Conservation (phyloP, 2,888 invertebrate genomes). For the Tetragonisca angustula region DNA sequence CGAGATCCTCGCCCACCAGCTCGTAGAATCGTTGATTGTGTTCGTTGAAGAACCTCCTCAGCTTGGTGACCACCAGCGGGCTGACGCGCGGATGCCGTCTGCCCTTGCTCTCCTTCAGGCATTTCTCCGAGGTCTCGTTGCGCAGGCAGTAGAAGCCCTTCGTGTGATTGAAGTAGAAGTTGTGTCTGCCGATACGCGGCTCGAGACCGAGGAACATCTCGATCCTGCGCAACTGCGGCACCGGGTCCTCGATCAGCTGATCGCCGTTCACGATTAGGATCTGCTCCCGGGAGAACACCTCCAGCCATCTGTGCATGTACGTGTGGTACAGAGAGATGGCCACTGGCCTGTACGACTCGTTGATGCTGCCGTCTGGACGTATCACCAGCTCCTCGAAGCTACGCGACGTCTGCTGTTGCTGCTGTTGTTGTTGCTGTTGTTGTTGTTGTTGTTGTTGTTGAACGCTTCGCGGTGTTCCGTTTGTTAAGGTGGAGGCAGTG, state of each 20-base stretch:
- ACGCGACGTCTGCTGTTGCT: constrained; percentile 73
- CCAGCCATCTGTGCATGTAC: constrained; percentile 95
- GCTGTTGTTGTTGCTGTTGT: too few species aligned
- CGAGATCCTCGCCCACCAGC: constrained; percentile 95
- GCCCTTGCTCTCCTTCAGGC: constrained; percentile 93
- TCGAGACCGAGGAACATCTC: constrained; percentile 93
- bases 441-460: constrained; percentile 65
- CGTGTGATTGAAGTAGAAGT: constrained; percentile 98
- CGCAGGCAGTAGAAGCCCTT: constrained; percentile 98
- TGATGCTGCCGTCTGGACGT: constrained; percentile 92
- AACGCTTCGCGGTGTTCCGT: constrained; percentile 82
- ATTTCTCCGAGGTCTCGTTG: constrained; percentile 93
- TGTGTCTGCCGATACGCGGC: constrained; percentile 90
- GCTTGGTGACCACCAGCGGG: constrained; percentile 90
- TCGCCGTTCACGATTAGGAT: constrained; percentile 98
- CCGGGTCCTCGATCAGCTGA: constrained; percentile 94
- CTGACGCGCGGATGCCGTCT: constrained; percentile 94
- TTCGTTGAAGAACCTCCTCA: constrained; percentile 94
- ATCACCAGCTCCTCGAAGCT: constrained; percentile 93
- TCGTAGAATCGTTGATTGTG: constrained; percentile 97
- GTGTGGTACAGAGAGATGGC: constrained; percentile 96
- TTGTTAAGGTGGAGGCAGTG: constrained; percentile 87
- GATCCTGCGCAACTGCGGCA: constrained; percentile 93
- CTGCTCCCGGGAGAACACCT: constrained; percentile 95
- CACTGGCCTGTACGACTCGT: constrained; percentile 92